Evolutionary conservation across 2,113 vertebrate genomes (phyloP).

Genomic region (Gavia stellata): DNA sequence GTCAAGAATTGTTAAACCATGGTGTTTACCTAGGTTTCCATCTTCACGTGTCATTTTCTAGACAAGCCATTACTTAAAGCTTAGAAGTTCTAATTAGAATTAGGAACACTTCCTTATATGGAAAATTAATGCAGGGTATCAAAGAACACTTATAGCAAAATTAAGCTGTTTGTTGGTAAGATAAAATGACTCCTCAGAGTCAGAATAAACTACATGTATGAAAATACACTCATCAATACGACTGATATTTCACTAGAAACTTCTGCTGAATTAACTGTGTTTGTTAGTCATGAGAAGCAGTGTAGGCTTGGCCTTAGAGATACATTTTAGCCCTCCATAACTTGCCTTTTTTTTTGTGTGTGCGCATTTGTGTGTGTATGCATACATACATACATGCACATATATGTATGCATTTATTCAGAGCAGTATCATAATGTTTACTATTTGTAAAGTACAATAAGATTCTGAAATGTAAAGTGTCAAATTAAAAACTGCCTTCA

Average conservation of each 20-base stretch:
- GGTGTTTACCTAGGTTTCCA: not conserved
- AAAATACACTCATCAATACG: not conserved
- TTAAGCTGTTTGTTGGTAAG: not conserved
- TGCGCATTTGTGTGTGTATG: not conserved
- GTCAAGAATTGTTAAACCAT: not conserved
- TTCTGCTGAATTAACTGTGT: not conserved
- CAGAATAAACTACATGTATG: not conserved
- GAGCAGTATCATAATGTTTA: not conserved
- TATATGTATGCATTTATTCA: not conserved
- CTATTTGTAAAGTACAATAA: not conserved
- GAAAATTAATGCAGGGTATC: not conserved
- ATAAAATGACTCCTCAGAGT: not conserved
- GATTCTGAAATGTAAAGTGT: not conserved
- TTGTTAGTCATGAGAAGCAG: not conserved
- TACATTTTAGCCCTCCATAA: not conserved
- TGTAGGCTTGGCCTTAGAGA: not conserved
- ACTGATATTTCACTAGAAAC: not conserved
- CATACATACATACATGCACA: not conserved
- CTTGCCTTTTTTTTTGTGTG: not conserved
- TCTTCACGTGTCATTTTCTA: not conserved
- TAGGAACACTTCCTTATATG: not conserved
- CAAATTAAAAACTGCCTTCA: not conserved
- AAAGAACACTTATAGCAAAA: not conserved
- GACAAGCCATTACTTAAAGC: not conserved
- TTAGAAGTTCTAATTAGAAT: not conserved